Base-by-base conservation (phyloP, 2,888 invertebrate genomes). In the Alloscopus bannaensis region DNA sequence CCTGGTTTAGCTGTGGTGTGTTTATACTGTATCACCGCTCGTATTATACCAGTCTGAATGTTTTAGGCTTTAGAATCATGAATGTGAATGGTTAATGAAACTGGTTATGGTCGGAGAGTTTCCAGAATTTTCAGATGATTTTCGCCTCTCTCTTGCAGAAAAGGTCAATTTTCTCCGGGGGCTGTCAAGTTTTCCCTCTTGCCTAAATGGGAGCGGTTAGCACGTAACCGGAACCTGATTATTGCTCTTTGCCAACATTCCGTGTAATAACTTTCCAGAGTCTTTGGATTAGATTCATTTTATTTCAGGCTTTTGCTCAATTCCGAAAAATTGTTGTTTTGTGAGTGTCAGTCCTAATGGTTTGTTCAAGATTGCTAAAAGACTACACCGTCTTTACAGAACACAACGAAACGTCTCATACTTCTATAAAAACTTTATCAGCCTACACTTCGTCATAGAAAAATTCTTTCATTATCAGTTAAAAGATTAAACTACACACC, bases 161-260 rank as follows among this genome's bases (percentile, higher is more conserved):
- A 55, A 28, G 55, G 55, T 55, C 55, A 55, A 55, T 55, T 55
- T 55, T 55, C 55, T 55, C 55, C 28, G 26, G 55, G 55, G 55
- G 55, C 55, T 55, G 55, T 55, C 55, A 55, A 24, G 16, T n/a
- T 55, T 55, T 50, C 50, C 24, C 13, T 11, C 24, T 26, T 24
- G 26, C 28, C 55, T 55, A 55, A n/a, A 55, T 55, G 55, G 55
- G 55, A 55, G 55, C 55, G 55, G 55, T 55, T 55, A 55, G 55
- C 55, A 55, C 55, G 55, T 55, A 55, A 55, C 55, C 55, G 55
- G 55, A 55, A 55, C 55, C 55, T 55, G 55, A 55, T 55, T 55
- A 55, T 55, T 55, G 55, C 55, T 55, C n/a, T 24, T 55, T 55
- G 55, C 55, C 6, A 55, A 24, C 24, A 24, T 55, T 26, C 36